A percentile compares a stretch with the other conserved stretches of the same genome.
These are phyloP conservation scores for Enteromius unitaeniatus DNA, from an alignment of 2,797 vertebrate species.

Conservation along the genomic window DNA sequence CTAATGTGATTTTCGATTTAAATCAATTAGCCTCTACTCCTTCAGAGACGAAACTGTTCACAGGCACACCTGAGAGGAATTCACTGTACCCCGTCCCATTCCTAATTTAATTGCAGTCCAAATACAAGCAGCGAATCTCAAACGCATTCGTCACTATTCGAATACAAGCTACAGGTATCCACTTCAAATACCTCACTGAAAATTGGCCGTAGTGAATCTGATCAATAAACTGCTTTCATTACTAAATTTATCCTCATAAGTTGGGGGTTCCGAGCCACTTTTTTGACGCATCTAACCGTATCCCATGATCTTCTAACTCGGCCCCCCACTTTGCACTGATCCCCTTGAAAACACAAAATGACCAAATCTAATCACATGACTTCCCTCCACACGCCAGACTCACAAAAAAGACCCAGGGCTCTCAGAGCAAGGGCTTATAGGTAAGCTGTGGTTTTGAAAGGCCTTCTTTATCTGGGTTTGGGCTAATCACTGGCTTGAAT, in stretches of 20 bases:
- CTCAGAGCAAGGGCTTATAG: conserved; percentile 61
- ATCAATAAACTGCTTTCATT: conserved; percentile 6
- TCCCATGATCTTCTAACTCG: conserved; percentile 7
- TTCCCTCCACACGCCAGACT: conserved; percentile 21
- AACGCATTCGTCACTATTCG: not conserved
- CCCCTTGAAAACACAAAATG: conserved; percentile 49
- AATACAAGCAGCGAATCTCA: conserved; percentile 11
- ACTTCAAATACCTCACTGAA: not conserved
- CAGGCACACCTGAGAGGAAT: conserved; percentile 69
- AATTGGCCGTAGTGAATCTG: not conserved
- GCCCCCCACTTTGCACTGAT: conserved; percentile 30
- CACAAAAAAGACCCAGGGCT: conserved; percentile 44
- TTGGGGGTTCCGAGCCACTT: not conserved
- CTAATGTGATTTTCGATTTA: conserved; percentile 76
- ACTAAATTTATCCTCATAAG: not conserved
- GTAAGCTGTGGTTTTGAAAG: conserved; percentile 69
- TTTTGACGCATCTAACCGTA: not conserved
- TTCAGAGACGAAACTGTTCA: conserved; percentile 68
- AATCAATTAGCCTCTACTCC: conserved; percentile 67
- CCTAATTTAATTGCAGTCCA: conserved; percentile 46
- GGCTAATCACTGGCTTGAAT: conserved; percentile 70
- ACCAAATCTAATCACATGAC: conserved; percentile 49
- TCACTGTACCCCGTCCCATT: not conserved
- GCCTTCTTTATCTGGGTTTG: conserved; percentile 67
- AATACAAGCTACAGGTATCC: not conserved